Conservation (phyloP, 2,113 vertebrate genomes). For the Eubucco bourcierii region DNA sequence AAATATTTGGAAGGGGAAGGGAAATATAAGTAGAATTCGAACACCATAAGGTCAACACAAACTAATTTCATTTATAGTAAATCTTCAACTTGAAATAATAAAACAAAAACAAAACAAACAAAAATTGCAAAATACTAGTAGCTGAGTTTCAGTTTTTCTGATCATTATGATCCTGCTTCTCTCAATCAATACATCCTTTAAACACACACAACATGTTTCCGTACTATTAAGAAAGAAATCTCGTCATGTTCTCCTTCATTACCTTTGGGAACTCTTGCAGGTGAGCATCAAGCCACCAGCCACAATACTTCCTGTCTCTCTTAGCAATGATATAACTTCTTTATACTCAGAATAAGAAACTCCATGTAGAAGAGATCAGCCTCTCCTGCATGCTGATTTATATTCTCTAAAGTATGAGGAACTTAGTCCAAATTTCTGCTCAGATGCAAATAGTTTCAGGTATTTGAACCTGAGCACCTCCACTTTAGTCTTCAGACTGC, state of each 20-base stretch:
- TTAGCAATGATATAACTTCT: background rate
- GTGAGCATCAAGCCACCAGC: background rate
- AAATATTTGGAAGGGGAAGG: fast-evolving
- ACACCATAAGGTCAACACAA: fast-evolving
- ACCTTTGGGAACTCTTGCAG: background rate
- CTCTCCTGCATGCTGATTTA: background rate
- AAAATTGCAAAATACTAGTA: background rate
- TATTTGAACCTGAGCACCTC: background rate
- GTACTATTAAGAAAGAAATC: background rate
- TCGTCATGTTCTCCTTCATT: background rate
- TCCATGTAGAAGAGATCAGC: background rate
- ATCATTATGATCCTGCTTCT: background rate
- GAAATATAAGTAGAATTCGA: background rate
- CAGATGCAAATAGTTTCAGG: background rate
- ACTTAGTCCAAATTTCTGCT: background rate
- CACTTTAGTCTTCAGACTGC: background rate
- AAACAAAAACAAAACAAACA: background rate
- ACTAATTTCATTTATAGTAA: background rate
- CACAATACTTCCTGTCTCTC: background rate
- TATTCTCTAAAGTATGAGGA: background rate
- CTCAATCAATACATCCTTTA: background rate
- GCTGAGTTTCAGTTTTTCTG: background rate
- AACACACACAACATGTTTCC: background rate
- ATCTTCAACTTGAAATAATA: background rate
- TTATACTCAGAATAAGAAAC: background rate